These are phyloP conservation scores for Vespertilio murinus DNA, from an alignment of 2,797 vertebrate genomes.

Conservation along the genomic window DNA sequence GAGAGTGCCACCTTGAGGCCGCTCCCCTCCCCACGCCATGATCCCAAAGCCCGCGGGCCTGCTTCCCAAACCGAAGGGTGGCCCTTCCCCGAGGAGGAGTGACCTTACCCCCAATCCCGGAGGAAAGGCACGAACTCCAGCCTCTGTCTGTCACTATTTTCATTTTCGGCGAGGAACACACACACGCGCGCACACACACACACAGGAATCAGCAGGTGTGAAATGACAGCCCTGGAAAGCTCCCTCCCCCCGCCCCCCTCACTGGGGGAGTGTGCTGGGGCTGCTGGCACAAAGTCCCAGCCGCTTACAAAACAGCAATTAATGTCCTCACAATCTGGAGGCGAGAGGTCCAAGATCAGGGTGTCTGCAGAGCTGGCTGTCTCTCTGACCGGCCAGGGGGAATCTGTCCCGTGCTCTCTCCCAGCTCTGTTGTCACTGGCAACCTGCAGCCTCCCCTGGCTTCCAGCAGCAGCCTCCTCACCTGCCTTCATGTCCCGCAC, in stretches of 20 bases:
- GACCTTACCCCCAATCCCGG: not conserved
- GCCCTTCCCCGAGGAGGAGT: not conserved
- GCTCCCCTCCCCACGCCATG: not conserved
- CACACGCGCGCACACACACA: too few relatives aligned
- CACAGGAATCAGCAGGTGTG: not conserved
- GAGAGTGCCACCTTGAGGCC: not conserved
- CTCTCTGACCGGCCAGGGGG: not conserved
- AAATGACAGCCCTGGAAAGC: not conserved
- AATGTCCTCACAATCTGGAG: not conserved
- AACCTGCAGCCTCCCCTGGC: not conserved
- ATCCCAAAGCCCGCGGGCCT: not conserved
- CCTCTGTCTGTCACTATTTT: not conserved
- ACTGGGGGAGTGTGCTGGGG: too few relatives aligned
- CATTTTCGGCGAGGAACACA: not conserved
- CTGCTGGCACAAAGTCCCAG: not conserved
- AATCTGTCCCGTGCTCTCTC: too few relatives aligned
- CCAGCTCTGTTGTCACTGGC: not conserved
- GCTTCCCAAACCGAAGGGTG: not conserved
- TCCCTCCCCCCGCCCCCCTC: too few relatives aligned
- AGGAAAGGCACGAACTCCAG: not conserved
- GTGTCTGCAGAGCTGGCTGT: not conserved
- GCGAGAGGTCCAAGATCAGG: not conserved
- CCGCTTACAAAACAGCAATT: not conserved
- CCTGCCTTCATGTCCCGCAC: not conserved
- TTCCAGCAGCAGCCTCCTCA: accelerated